Percentiles rank a stretch among this genome's conserved stretches.
phyloP scores from a whole-genome alignment of 2,113 vertebrate genomes.

The Protomyctophum bolini region DNA sequence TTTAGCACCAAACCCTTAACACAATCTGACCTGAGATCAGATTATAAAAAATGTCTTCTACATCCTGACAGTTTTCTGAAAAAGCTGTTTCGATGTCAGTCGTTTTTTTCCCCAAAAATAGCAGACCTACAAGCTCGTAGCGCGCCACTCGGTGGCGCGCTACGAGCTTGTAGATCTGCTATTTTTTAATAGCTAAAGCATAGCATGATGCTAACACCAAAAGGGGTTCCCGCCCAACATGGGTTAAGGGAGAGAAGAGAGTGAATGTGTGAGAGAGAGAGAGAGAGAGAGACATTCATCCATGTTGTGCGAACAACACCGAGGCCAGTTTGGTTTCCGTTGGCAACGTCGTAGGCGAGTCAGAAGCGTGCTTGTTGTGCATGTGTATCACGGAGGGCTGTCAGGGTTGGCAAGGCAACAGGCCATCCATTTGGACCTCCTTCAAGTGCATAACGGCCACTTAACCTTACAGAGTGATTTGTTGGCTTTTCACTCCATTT shows the following conservation, averaged over 20 bases:
- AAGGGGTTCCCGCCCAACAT: too few relatives aligned
- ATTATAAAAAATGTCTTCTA: too few relatives aligned
- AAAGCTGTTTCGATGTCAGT: too few relatives aligned
- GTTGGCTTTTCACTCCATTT: conserved; percentile 51
- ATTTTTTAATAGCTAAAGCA: too few relatives aligned
- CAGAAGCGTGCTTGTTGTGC: conserved; percentile 63
- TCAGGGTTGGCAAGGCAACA: conserved; percentile 67
- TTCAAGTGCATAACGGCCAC: conserved; percentile 70
- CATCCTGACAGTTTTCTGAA: too few relatives aligned
- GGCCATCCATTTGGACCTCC: conserved; percentile 70
- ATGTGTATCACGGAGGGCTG: conserved; percentile 56
- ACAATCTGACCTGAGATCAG: too few relatives aligned
- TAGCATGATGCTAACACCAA: too few relatives aligned
- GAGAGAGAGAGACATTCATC: conserved; percentile 20
- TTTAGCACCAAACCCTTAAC: too few relatives aligned
- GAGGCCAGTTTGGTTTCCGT: conserved; percentile 36
- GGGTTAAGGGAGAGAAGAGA: neutral
- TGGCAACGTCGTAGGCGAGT: conserved; percentile 38
- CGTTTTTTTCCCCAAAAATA: too few relatives aligned
- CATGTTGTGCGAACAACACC: conserved; percentile 27
- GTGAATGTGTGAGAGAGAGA: conserved; percentile 8
- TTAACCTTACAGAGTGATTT: conserved; percentile 71
- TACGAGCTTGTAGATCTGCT: too few relatives aligned
- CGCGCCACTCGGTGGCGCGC: too few relatives aligned
- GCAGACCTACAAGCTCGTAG: too few relatives aligned